These are phyloP conservation scores for Yponomeuta plumbellus DNA, from an alignment of 2,888 invertebrate genomes.

Conservation along the genomic window DNA sequence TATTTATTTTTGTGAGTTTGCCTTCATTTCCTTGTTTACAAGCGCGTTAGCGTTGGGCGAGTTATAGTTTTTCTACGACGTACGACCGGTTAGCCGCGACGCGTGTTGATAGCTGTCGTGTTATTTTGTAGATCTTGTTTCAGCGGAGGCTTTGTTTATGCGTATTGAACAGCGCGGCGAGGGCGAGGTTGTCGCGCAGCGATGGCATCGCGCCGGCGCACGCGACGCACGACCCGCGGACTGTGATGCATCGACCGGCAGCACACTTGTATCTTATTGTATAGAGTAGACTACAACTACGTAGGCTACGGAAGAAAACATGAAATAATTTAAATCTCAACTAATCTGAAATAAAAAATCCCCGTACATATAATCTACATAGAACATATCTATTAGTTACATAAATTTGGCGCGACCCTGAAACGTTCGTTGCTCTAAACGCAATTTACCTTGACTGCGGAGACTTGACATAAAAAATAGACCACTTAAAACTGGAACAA, in stretches of 20 bases:
- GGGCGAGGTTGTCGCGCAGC: neutral
- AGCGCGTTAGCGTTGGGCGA: neutral
- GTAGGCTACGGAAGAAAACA: no score
- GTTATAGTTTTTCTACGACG: neutral
- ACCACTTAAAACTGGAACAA: neutral
- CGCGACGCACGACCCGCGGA: neutral
- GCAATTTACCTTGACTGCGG: neutral
- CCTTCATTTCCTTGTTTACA: constrained; percentile 1
- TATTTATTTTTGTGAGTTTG: neutral
- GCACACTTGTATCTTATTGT: no score
- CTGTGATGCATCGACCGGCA: no score
- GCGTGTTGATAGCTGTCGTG: neutral
- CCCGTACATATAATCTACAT: no score
- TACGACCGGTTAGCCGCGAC: neutral
- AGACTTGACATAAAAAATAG: neutral
- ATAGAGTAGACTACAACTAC: no score
- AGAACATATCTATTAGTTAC: no score
- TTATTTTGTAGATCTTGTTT: neutral
- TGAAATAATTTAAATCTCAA: no score
- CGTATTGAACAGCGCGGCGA: neutral
- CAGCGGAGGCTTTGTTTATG: neutral
- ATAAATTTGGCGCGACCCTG: no score
- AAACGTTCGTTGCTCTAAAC: neutral
- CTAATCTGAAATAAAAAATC: no score
- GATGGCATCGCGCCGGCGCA: neutral